Evolutionary conservation across 2,797 vertebrate species (phyloP), one percentile per base, ranked within the genome.

Genomic region (Eulemur mongoz): DNA sequence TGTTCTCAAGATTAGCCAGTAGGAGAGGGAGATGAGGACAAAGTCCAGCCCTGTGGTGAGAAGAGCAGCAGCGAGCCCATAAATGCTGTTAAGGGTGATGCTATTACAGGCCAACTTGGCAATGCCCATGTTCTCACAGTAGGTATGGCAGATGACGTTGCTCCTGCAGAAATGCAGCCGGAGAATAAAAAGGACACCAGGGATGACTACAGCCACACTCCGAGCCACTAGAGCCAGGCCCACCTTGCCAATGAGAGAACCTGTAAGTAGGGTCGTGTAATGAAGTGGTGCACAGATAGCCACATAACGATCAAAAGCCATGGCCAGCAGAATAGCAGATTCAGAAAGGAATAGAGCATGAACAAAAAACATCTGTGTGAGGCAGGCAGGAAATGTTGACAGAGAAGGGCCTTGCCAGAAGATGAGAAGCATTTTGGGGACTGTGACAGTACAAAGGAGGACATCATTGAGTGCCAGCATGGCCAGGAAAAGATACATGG

Each of bases 321-420:
- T 98, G 12, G 75, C 97, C 81, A 98, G 27, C 5, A 98, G 92
- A 43, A 98, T 2, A 10, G 97, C 97, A 0, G 96, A 98, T 86
- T 98, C 97, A 1, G 96, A 97, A 6, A 97, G 89, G 25, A 98
- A 97, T 35, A 97, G 23, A 4, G 96, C 96, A 20, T 99, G 98
- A 67, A 99, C 97, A 73, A 98, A 98, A 72, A 98, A 98, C 98
- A 99, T 98, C 96, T 99, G 99, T 1, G 97, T 81, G 80, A 99
- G 98, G 92, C 98, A 99, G 35, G 97, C 97, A 0, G 87, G 48
- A 38, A 97, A 89, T 0, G 72, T 87, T 13, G 90, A 90, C 5
- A 7, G 54, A 23, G 93, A 73, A 17, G 95, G 89, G 9, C 95
- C 83, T 7, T 85, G 65, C 97, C 97, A 97, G 88, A 98, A 98